These are phyloP conservation scores for Monochamus alternatus DNA, from an alignment of 2,888 invertebrate genomes.

Conservation along the genomic window DNA sequence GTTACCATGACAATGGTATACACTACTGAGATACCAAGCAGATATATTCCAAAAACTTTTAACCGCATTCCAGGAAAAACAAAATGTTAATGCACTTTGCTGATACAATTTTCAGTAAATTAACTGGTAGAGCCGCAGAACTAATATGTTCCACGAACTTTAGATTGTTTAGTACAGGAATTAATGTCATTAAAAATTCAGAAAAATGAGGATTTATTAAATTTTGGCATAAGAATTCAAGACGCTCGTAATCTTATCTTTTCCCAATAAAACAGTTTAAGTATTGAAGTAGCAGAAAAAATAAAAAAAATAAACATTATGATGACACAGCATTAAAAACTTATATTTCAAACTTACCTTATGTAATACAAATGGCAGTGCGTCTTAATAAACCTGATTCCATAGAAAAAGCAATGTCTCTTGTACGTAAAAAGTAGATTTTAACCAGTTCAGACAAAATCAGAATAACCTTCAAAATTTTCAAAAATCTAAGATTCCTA, in stretches of 20 bases:
- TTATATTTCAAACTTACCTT: background rate
- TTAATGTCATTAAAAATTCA: background rate
- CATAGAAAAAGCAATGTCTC: background rate
- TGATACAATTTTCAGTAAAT: constrained; percentile 29
- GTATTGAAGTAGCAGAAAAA: background rate
- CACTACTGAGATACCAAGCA: background rate
- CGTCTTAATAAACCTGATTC: background rate
- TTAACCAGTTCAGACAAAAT: background rate
- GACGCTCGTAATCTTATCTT: no score
- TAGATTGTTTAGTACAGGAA: background rate
- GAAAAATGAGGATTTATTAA: background rate
- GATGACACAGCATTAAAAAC: background rate
- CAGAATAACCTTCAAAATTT: background rate
- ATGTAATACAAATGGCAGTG: background rate
- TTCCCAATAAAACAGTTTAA: no score
- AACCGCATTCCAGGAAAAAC: constrained; percentile 23
- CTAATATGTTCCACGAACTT: background rate
- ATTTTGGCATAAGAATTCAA: no score
- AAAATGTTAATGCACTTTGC: background rate
- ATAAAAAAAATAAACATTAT: no score
- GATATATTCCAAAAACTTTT: constrained; percentile 15
- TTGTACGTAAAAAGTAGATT: background rate
- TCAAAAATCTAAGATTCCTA: background rate
- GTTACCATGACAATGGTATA: no score
- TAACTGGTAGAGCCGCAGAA: constrained; percentile 30